Percentiles rank a stretch among this genome's conserved stretches.
phyloP scores from a whole-genome alignment of 2,113 vertebrate species.

The Thunnus thynnus region DNA sequence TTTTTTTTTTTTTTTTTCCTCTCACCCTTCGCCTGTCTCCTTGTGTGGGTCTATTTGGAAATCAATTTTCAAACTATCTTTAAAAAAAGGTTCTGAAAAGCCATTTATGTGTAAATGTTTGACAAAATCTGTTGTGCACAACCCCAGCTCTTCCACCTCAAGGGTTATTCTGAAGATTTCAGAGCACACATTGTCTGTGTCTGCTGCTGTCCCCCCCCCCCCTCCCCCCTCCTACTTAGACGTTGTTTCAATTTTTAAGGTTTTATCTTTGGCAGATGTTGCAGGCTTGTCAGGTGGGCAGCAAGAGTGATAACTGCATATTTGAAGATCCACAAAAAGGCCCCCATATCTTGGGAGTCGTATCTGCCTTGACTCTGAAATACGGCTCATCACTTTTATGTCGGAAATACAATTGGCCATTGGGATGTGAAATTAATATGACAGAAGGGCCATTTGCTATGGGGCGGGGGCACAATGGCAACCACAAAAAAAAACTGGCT shows the following conservation, averaged over 20 bases:
- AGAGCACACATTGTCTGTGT: background rate
- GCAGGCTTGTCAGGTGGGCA: conserved; percentile 67
- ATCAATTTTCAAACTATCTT: conserved; percentile 22
- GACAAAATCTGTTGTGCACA: background rate
- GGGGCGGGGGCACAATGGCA: conserved; percentile 35
- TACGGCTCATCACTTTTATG: conserved; percentile 80
- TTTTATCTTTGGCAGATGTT: conserved; percentile 72
- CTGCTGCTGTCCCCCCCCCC: too few species aligned
- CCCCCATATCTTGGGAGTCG: conserved; percentile 55
- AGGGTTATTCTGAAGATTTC: conserved; percentile 4
- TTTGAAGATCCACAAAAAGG: conserved; percentile 75
- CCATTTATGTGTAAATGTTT: background rate
- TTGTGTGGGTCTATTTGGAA: conserved; percentile 19
- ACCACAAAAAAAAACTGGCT: conserved; percentile 50
- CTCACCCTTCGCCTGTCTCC: conserved; percentile 1
- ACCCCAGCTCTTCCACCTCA: background rate
- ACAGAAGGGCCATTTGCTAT: conserved; percentile 73
- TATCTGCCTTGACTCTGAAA: conserved; percentile 70
- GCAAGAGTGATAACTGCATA: conserved; percentile 62
- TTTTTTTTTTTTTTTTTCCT: too few species aligned
- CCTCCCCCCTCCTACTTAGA: background rate
- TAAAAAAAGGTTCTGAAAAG: background rate
- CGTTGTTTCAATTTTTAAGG: conserved; percentile 60
- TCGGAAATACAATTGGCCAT: conserved; percentile 67
- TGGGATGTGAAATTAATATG: conserved; percentile 82